These are phyloP conservation scores for Rhagonycha fulva DNA, from an alignment of 2,888 invertebrate species.

Conservation along the genomic window DNA sequence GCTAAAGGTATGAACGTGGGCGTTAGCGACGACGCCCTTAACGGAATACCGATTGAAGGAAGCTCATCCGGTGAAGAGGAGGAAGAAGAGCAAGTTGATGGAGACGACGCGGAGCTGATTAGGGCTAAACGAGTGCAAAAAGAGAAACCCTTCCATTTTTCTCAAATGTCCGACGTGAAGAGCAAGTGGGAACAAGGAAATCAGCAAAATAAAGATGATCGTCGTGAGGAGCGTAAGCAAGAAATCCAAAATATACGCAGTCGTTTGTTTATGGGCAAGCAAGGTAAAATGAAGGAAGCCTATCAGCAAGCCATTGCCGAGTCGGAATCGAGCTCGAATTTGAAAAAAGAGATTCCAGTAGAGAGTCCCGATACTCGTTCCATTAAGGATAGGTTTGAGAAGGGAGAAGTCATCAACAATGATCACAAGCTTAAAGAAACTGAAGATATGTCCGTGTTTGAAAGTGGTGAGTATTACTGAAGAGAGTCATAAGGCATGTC, in stretches of 20 bases:
- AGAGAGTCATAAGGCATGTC: too few species aligned
- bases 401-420: conserved; percentile 71
- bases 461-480: conserved; percentile 66
- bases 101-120: conserved; percentile 67
- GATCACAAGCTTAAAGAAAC: conserved; percentile 60
- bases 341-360: conserved; percentile 59
- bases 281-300: conserved; percentile 87
- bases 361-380: conserved; percentile 59
- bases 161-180: conserved; percentile 84
- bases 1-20: conserved; percentile 83
- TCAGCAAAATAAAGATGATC: conserved; percentile 62
- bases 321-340: conserved; percentile 64
- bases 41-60: conserved; percentile 73
- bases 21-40: conserved; percentile 74
- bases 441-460: conserved; percentile 76
- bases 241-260: conserved; percentile 88
- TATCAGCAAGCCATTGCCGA: conserved; percentile 89
- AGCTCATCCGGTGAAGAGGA: conserved; percentile 73
- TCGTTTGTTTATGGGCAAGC: conserved; percentile 84
- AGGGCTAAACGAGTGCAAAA: conserved; percentile 63
- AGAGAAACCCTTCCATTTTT: conserved; percentile 79
- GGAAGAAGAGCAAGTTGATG: conserved; percentile 57
- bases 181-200: conserved; percentile 78
- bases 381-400: conserved; percentile 77
- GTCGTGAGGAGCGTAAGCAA: conserved; percentile 82